A percentile compares a stretch with the other conserved stretches of the same genome.
These are phyloP conservation scores for Allygus modestus DNA, from an alignment of 2,888 invertebrate genomes.

Conservation along the genomic window DNA sequence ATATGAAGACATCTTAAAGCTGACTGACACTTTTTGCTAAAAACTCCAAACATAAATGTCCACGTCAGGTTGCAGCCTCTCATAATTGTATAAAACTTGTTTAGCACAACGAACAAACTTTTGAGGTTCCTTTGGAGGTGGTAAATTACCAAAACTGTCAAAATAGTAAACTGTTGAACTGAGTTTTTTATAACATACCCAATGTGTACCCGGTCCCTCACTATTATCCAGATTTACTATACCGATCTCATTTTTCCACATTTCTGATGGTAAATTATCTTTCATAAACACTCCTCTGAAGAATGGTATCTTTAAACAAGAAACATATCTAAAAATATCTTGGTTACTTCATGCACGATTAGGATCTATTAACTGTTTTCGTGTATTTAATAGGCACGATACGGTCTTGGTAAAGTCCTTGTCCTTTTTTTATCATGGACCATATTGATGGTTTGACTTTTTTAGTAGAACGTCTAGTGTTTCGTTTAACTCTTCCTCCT, in stretches of 20 bases:
- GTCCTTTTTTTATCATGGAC: slow-evolving; percentile 25
- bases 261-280: slow-evolving; percentile 2
- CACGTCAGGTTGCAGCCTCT: not conserved
- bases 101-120: not conserved
- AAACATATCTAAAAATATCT: not conserved
- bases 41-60: slow-evolving; percentile 47
- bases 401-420: slow-evolving; percentile 7
- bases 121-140: not conserved
- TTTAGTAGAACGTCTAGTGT: not conserved
- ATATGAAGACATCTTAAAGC: slow-evolving; percentile 43
- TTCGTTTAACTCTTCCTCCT: not conserved
- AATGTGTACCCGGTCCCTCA: slow-evolving; percentile 1
- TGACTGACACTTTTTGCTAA: slow-evolving; percentile 4
- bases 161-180: slow-evolving; percentile 15
- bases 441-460: slow-evolving; percentile 3
- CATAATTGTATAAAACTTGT: not conserved
- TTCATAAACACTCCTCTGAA: slow-evolving; percentile 27
- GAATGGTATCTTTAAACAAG: not conserved
- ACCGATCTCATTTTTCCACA: slow-evolving; percentile 5
- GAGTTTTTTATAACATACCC: slow-evolving; percentile 42
- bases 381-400: not conserved
- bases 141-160: slow-evolving; percentile 39
- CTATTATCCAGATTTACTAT: slow-evolving; percentile 45
- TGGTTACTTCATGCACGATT: not conserved
- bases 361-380: not conserved